Base-by-base conservation (phyloP, 2,113 vertebrate genomes). In the Barbus barbus region DNA sequence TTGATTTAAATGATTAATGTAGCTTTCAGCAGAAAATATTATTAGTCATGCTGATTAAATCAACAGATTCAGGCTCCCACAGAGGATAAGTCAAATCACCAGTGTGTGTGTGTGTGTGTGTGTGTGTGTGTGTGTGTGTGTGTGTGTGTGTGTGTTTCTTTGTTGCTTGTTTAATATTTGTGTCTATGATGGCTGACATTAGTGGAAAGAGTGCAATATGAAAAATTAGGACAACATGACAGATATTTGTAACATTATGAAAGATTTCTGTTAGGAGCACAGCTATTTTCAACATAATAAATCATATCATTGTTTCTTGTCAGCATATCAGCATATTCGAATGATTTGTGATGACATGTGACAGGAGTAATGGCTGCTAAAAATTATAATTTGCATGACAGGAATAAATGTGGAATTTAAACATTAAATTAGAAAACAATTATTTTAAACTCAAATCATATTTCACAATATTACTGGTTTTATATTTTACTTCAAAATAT, bases 1-100 rank as follows among this genome's bases (percentile, higher is more conserved):
- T 26, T 63, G 61, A 73, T 78, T 63, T 48, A 72, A 78, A 67
- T 13, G 22, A 44, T 78, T 41, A 85, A 83, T 78, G 51, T 41
- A 33, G 60, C 41, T 85, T 74, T 58, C 63, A 69, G 46, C 58
- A 56, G 71, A 80, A 80, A 75, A 22, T 44, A 20, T 61, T 65
- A 85, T 84, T 87, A 83, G 36, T 67, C 65, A 83, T 75, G 69
- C 83, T 80, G 67, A 81, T 80, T 80, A 85, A 77, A 80, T 87
- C 82, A 33, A 53, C 38, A 51, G 6, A 67, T 81, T 76, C 9
- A 2, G 33, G 16, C 33, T 28, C 63, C 26, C 75, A 72, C 85
- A 58, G 61, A 78, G 65, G 65, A 77, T 9, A 73, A 13, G 76
- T 38, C 75, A 78, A 78, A 78, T 78, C 20, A 26, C 13, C 69